These are phyloP conservation scores for Loripinus fragilis DNA, from an alignment of 2,888 invertebrate genomes.

Conservation along the genomic window DNA sequence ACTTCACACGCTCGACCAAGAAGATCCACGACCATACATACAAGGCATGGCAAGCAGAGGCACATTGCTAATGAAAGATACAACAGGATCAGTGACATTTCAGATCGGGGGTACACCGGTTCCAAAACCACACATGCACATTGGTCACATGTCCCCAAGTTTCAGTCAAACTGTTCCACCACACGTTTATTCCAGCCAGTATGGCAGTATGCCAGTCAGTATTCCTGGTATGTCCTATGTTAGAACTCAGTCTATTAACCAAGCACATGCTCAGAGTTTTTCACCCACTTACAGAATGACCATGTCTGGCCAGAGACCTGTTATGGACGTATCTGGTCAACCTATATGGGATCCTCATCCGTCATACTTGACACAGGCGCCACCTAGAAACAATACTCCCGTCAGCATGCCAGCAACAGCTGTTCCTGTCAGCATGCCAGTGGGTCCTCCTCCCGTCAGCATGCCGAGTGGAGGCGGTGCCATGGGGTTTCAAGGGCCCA, in stretches of 20 bases:
- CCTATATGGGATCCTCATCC: not conserved
- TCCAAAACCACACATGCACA: not conserved
- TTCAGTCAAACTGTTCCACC: not conserved
- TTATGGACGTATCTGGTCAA: not conserved
- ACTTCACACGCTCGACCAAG: slow-evolving; percentile 78
- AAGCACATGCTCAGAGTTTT: slow-evolving; percentile 7
- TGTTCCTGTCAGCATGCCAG: not conserved
- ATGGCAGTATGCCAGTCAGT: slow-evolving; percentile 20
- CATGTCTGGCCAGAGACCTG: not conserved
- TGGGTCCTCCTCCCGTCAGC: not conserved
- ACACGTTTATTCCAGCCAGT: not conserved
- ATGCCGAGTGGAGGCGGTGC: not conserved
- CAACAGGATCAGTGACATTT: slow-evolving; percentile 42
- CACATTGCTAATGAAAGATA: slow-evolving; percentile 32
- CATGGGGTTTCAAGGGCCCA: not conserved
- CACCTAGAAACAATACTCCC: not conserved
- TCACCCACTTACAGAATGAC: not conserved
- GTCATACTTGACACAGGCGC: not conserved
- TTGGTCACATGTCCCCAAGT: slow-evolving; percentile 17
- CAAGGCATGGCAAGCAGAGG: slow-evolving; percentile 5
- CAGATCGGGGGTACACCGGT: slow-evolving; percentile 41
- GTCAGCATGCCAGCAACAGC: not conserved
- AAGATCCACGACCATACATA: slow-evolving; percentile 10
- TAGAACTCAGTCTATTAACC: not conserved
- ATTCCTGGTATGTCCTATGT: slow-evolving; percentile 22